These are phyloP conservation scores for Octopus sinensis DNA, from an alignment of 1,140 invertebrate species.

Conservation along the genomic window DNA sequence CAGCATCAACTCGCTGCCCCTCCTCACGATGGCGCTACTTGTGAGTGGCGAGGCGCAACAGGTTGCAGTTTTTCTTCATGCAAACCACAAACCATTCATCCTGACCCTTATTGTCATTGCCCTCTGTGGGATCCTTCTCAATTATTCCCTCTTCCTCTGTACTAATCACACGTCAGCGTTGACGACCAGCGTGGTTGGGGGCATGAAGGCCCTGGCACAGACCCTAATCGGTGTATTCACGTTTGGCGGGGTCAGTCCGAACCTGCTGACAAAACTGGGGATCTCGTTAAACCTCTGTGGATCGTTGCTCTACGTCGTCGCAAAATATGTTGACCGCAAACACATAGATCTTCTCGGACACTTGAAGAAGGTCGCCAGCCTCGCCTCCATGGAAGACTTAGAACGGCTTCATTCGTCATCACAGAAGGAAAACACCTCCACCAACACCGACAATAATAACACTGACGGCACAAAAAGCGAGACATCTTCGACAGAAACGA, in stretches of 20 bases:
- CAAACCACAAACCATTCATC: conserved; percentile 43
- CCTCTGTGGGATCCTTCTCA: conserved; percentile 57
- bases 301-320: conserved; percentile 56
- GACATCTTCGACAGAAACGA: too few relatives aligned
- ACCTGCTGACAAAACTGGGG: conserved; percentile 50
- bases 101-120: conserved; percentile 53
- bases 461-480: too few relatives aligned
- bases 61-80: conserved; percentile 30
- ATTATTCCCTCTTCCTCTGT: conserved; percentile 61
- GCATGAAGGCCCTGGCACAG: conserved; percentile 59
- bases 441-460: too few relatives aligned
- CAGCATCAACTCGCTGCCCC: conserved; percentile 58
- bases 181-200: conserved; percentile 60
- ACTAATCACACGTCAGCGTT: conserved; percentile 60
- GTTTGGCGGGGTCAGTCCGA: conserved; percentile 58
- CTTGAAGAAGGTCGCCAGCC: conserved; percentile 40
- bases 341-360: conserved; percentile 22
- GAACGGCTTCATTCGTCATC: too few relatives aligned
- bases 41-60: conserved; percentile 44
- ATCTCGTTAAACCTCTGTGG: conserved; percentile 56
- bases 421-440: too few relatives aligned
- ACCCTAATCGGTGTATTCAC: conserved; percentile 60
- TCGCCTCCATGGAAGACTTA: conserved; percentile 36
- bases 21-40: conserved; percentile 47
- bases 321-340: conserved; percentile 50